Evolutionary conservation across 2,797 vertebrate genomes (phyloP), one percentile per base, ranked within the genome.

Genomic region (Enteromius paludinosus): DNA sequence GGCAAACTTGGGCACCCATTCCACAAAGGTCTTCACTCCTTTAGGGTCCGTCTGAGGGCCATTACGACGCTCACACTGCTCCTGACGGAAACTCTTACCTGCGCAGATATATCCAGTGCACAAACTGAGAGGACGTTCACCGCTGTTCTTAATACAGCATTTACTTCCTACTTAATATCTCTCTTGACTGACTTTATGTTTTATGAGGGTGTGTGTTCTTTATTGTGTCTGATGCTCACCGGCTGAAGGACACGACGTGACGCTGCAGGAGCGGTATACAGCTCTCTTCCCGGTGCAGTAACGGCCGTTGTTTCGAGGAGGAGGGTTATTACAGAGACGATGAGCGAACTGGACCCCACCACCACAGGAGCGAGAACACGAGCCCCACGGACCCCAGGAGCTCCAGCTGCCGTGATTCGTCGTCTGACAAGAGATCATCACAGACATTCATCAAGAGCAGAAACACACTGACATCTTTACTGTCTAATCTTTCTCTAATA

Each of bases 341-440:
- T 98, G 94, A n/a, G 98, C 96, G 83, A 99, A 98, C 90, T 99
- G 97, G 10, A 99, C 96, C 2, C 98, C 98, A 0, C 98, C 97
- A 0, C 97, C 97, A 41, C 98, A 99, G 0, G 96, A 95, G 1
- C 97, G 95, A 10, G 97, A 97, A 86, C 98, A 99, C 3, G 95
- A 89, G 5, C 98, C 98, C 98, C 98, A 99, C 0, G 97, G 83
- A 0, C 98, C 98, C 98, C 98, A 99, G 3, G 97, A 97, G 0
- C 98, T 98, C 98, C 98, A 99, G 92, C 96, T 98, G 74, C 98
- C 98, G 0, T 99, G 97, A 88, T 96, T 98, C 45, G 98, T 98
- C 52, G 95, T 94, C 98, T 99, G 78, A 61, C 33, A 14, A 33
- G 25, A 73, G 20, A 47, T 9, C 10, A 72, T n/a, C 6, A 45